These are phyloP conservation scores for Clarias gariepinus DNA, from an alignment of 2,113 vertebrate species.

Conservation along the genomic window DNA sequence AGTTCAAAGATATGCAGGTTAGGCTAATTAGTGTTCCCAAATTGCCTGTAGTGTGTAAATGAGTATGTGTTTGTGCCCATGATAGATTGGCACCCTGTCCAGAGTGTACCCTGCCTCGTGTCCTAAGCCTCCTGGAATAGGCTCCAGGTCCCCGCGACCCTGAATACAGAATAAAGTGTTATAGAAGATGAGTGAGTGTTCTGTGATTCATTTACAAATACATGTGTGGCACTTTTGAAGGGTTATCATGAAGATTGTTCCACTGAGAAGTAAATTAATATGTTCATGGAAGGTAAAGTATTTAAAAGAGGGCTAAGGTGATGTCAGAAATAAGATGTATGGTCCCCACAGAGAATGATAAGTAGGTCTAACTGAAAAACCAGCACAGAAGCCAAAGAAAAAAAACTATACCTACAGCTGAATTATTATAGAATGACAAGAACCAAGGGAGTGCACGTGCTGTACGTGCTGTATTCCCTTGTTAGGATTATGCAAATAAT, in stretches of 20 bases:
- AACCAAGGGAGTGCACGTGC: conserved; percentile 4
- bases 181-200: neutral
- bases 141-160: too few species aligned
- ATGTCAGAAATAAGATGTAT: conserved; percentile 42
- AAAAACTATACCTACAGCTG: conserved; percentile 33
- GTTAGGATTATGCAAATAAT: conserved; percentile 1
- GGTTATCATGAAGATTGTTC: conserved; percentile 41
- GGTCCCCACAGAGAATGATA: conserved; percentile 45
- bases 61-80: too few species aligned
- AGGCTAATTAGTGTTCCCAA: too few species aligned
- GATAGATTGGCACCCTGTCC: too few species aligned
- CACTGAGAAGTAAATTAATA: conserved; percentile 38
- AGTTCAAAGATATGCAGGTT: too few species aligned
- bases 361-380: conserved; percentile 46
- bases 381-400: conserved; percentile 16
- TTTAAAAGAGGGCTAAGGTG: conserved; percentile 47
- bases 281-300: conserved; percentile 31
- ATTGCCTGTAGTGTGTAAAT: too few species aligned
- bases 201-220: conserved; percentile 44
- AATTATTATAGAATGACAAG: conserved; percentile 37
- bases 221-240: conserved; percentile 30
- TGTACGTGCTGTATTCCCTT: too few species aligned
- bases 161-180: too few species aligned
- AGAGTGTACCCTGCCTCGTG: too few species aligned
- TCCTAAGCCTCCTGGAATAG: too few species aligned